These are phyloP conservation scores for Tragelaphus eurycerus DNA, from an alignment of 2,797 vertebrate genomes.

Conservation along the genomic window DNA sequence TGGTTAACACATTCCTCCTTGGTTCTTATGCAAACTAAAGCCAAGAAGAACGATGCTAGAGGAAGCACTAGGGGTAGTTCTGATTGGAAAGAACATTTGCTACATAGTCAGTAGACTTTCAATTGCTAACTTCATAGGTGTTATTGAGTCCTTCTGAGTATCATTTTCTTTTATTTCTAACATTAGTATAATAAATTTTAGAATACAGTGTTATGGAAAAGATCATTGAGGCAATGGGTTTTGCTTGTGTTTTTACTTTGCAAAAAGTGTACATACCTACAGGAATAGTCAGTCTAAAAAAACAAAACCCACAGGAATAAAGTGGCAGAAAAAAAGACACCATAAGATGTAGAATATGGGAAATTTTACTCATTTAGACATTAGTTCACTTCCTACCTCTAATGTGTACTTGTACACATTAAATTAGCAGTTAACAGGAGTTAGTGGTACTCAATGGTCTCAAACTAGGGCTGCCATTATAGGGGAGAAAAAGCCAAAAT, in stretches of 20 bases:
- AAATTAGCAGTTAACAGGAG: neutral
- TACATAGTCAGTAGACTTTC: neutral
- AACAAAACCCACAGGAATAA: neutral
- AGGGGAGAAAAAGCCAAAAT: neutral
- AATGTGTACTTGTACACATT: neutral
- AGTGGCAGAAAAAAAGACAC: neutral
- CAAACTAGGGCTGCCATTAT: neutral
- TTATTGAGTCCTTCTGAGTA: neutral
- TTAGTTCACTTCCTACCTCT: neutral
- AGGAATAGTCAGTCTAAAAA: neutral
- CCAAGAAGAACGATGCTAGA: neutral
- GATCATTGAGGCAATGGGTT: neutral
- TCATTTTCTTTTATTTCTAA: constrained; percentile 6
- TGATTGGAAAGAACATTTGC: neutral
- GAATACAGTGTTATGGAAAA: neutral
- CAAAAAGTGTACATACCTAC: neutral
- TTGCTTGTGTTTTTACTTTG: neutral
- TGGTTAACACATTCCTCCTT: neutral
- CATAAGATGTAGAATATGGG: neutral
- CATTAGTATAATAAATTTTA: neutral
- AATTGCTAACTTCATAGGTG: neutral
- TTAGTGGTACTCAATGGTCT: neutral
- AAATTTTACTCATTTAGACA: neutral
- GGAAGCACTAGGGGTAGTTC: neutral
- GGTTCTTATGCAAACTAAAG: neutral